Conservation (phyloP, 2,113 vertebrate species). For the Dendrocopos noguchii region DNA sequence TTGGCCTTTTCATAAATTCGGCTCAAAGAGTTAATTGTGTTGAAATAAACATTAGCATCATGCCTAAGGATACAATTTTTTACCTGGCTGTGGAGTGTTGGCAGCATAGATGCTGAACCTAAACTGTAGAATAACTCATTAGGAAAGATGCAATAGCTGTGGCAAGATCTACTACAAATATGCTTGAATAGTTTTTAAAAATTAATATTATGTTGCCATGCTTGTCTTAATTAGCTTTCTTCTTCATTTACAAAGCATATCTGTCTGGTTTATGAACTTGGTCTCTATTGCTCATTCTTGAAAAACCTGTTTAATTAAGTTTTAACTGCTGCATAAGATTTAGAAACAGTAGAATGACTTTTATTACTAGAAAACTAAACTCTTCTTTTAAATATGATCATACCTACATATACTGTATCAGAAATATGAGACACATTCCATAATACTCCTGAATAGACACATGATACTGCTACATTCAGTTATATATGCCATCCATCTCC, state of each 20-base stretch:
- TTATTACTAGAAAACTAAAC: constrained; percentile 65
- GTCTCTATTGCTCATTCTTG: constrained; percentile 64
- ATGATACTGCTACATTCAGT: neutral
- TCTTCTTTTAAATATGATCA: constrained; percentile 50
- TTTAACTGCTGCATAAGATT: constrained; percentile 74
- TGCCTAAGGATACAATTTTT: constrained; percentile 51
- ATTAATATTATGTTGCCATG: constrained; percentile 77
- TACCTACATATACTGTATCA: neutral
- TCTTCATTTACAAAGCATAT: constrained; percentile 80
- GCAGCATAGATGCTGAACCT: constrained; percentile 56
- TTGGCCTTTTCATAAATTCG: neutral
- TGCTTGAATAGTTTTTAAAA: constrained; percentile 74
- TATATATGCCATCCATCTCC: neutral
- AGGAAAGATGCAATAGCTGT: constrained; percentile 65
- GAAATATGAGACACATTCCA: neutral
- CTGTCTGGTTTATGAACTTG: constrained; percentile 78
- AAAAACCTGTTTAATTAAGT: constrained; percentile 80
- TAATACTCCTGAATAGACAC: neutral
- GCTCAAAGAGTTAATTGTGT: constrained; percentile 58
- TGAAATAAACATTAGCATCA: constrained; percentile 69
- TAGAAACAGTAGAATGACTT: constrained; percentile 70
- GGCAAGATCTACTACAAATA: constrained; percentile 76
- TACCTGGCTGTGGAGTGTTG: constrained; percentile 53
- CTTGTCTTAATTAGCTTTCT: constrained; percentile 80
- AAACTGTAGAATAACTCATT: constrained; percentile 72